These are phyloP conservation scores for Alligator mississippiensis DNA, from an alignment of 2,113 vertebrate genomes.

Conservation along the genomic window DNA sequence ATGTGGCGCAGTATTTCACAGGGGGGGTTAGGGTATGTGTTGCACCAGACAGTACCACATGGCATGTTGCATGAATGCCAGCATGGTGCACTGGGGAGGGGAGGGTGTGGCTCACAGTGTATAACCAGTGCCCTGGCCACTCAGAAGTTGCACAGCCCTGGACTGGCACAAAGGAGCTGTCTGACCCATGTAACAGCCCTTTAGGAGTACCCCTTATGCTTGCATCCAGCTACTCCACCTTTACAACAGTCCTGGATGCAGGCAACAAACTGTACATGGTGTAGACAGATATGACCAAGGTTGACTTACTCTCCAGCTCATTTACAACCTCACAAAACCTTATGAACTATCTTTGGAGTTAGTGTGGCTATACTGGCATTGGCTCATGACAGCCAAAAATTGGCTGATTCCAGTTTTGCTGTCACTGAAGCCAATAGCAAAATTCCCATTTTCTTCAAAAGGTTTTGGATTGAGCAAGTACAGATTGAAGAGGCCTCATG, in stretches of 20 bases:
- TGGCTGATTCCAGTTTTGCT: not conserved
- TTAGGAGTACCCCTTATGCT: not conserved
- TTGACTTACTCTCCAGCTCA: not conserved
- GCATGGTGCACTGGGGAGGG: no score
- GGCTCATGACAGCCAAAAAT: not conserved
- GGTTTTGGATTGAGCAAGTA: not conserved
- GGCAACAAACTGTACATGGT: not conserved
- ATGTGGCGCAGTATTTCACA: no score
- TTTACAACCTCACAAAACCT: not conserved
- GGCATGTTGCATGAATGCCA: no score
- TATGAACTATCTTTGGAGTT: not conserved
- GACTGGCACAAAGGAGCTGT: no score
- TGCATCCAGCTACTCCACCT: not conserved
- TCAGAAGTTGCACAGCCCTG: no score
- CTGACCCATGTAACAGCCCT: not conserved
- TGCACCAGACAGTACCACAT: no score
- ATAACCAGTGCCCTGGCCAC: no score
- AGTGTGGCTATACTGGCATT: rapidly evolving
- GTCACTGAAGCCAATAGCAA: not conserved
- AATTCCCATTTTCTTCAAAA: not conserved
- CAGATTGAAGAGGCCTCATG: not conserved
- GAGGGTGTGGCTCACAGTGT: no score
- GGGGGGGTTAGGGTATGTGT: no score
- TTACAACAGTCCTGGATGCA: not conserved
- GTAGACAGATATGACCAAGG: not conserved